Percentiles rank a stretch among this genome's conserved stretches.
phyloP scores from a whole-genome alignment of 2,797 vertebrate genomes.

The Cyprinella venusta region DNA sequence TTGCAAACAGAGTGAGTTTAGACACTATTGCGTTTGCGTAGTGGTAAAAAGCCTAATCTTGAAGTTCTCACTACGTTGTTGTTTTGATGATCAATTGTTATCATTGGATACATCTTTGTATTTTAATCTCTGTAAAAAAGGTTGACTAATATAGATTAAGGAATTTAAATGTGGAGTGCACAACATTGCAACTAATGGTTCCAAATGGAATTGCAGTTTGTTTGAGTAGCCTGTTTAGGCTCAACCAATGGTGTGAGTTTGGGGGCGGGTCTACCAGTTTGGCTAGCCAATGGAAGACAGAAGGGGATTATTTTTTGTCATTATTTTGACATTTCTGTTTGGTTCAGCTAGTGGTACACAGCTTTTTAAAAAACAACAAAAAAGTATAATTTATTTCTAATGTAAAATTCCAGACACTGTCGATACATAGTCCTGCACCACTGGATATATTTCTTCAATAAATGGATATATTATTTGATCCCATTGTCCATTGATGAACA shows the following conservation, averaged over 20 bases:
- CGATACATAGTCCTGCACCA: slow-evolving; percentile 31
- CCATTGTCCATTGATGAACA: background rate
- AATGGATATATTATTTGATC: slow-evolving; percentile 20
- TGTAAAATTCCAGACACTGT: slow-evolving; percentile 31
- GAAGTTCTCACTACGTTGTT: slow-evolving; percentile 26
- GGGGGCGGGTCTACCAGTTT: background rate
- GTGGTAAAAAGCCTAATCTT: background rate
- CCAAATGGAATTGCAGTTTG: background rate
- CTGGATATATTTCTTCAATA: slow-evolving; percentile 43
- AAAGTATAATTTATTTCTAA: slow-evolving; percentile 39
- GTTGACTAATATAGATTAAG: background rate
- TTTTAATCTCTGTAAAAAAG: slow-evolving; percentile 15
- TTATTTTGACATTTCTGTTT: background rate
- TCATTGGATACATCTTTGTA: background rate
- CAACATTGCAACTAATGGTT: background rate
- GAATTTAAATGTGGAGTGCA: background rate
- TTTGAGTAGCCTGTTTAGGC: background rate
- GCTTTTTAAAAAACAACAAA: slow-evolving; percentile 10
- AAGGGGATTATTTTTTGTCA: background rate
- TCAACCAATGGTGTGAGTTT: background rate
- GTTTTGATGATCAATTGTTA: too few relatives aligned
- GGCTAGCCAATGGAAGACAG: background rate
- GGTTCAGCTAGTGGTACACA: background rate
- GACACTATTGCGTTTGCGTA: background rate
- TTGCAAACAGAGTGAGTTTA: slow-evolving; percentile 11